Evolutionary conservation across 92 coral and sea anemone genomes (phyloP), one percentile per base, ranked within the genome.

Genomic region (Bergia sp.): DNA sequence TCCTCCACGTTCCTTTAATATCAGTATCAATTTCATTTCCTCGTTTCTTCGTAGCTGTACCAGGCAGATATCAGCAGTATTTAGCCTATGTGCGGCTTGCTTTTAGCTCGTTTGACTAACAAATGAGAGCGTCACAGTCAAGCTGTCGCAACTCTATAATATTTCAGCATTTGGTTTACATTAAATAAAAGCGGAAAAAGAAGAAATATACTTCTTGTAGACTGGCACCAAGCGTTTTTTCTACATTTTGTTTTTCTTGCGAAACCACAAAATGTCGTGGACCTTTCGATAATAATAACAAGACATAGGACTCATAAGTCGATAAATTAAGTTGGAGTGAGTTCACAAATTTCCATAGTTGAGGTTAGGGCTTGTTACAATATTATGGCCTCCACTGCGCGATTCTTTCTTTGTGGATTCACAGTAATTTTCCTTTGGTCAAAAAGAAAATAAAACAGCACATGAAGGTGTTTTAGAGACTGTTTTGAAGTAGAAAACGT

Each of bases 301-400:
- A 49, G 65, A 55, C 77, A 71, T 67, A 71, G 66, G 44, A 47
- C 71, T 73, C 78, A 84, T 57, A 36, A 47, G n/a, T 41, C 71
- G 45, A 13, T 36, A 67, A 84, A 84, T 45, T 84, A 50, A 67
- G 15, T 37, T 45, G 18, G 45, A 71, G 55, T 38, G 43, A 72
- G 47, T 45, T 69, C 43, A 67, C 87, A 44, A 36, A 36, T 71
- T 84, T 79, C 65, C 65, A 49, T 12, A 29, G 82, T n/a, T 79
- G 29, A 79, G 82, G 66, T 44, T 71, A 71, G 29, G 45, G 78
- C 79, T 69, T 84, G 87, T 84, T 84, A 29, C 77, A 84, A 72
- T 50, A 71, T 43, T 37, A 84, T 71, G 67, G 87, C 71, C 64
- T 55, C 67, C 85, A 37, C 85, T 57, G 85, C 66, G 42, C 61